Evolutionary conservation across 2,888 invertebrate species (phyloP), one percentile per base, ranked within the genome.

Genomic region (Creontiades dilutus): DNA sequence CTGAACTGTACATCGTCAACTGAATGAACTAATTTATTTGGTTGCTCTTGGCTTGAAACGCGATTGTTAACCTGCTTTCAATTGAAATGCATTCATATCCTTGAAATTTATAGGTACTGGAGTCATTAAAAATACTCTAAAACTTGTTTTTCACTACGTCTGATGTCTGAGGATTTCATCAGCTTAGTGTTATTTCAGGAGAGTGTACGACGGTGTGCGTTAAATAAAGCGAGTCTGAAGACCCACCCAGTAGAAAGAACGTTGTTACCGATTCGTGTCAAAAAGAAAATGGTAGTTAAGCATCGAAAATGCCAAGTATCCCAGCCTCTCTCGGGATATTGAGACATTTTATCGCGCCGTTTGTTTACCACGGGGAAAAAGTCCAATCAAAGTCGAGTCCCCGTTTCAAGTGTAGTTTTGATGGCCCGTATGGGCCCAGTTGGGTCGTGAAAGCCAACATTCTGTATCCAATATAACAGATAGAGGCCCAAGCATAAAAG

Each of bases 171-270:
- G 37, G 37, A 37, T 37, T 4, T 37, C 37, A 37, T 4, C 37
- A 37, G 37, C 37, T 37, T 37, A 37, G 3, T 37, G 37, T 37
- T 37, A 37, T 37, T 37, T 37, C 37, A 37, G 7, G 37, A 37
- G 37, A 37, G 37, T 7, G 37, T 7, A 4, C 37, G 37, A 7
- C 37, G 37, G 7, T 37, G 37, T 37, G 2, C 37, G 37, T 37
- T 37, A 37, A 37, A 37, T 37, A 37, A 37, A 4, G 37, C 37
- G 3, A 7, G 37, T 7, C 37, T 37, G 37, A 14, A 11, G 19
- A 61, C 61, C 19, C 61, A 61, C 61, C 19, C 61, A n/a, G 61
- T 61, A n/a, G n/a, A 61, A 61, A 61, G 61, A 68, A 68, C 23
- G 27, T 19, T 68, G 23, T 68, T 68, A 68, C 19, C 68, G 27